Conservation (phyloP, 2,797 vertebrate genomes). For the Aeoliscus strigatus region DNA sequence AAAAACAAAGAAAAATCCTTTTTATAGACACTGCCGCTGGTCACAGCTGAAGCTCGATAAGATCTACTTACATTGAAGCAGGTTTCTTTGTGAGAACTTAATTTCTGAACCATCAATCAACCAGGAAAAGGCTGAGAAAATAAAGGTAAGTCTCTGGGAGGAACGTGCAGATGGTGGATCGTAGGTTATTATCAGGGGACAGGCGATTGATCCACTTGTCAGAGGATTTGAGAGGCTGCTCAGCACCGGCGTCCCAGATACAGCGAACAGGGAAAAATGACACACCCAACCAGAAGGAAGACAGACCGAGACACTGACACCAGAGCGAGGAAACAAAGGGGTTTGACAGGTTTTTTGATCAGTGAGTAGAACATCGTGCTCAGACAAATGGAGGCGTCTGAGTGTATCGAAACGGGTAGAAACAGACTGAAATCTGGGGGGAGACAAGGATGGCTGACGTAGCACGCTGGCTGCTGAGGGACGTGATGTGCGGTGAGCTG, state of each 20-base stretch:
- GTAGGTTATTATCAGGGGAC: constrained; percentile 57
- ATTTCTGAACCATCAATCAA: constrained; percentile 69
- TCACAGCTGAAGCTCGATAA: constrained; percentile 71
- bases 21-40: no score
- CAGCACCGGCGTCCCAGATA: constrained; percentile 57
- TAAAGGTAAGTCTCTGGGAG: constrained; percentile 23
- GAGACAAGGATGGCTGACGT: constrained; percentile 41
- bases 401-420: no score
- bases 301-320: constrained; percentile 40
- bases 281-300: constrained; percentile 21
- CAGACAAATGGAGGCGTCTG: constrained; percentile 20
- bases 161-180: constrained; percentile 47
- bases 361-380: constrained; percentile 27
- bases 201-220: constrained; percentile 65
- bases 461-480: constrained; percentile 18
- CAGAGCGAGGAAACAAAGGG: constrained; percentile 25
- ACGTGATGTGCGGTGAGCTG: constrained; percentile 30
- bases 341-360: constrained; percentile 28
- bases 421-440: constrained; percentile 34
- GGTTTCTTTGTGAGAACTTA: constrained; percentile 69
- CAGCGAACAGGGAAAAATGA: constrained; percentile 28
- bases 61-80: constrained; percentile 65
- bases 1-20: no score
- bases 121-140: constrained; percentile 25
- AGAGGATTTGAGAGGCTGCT: constrained; percentile 54